A percentile compares a stretch with the other conserved stretches of the same genome.
Conservation (phyloP, 2,797 vertebrate species). For the Carapus acus region DNA sequence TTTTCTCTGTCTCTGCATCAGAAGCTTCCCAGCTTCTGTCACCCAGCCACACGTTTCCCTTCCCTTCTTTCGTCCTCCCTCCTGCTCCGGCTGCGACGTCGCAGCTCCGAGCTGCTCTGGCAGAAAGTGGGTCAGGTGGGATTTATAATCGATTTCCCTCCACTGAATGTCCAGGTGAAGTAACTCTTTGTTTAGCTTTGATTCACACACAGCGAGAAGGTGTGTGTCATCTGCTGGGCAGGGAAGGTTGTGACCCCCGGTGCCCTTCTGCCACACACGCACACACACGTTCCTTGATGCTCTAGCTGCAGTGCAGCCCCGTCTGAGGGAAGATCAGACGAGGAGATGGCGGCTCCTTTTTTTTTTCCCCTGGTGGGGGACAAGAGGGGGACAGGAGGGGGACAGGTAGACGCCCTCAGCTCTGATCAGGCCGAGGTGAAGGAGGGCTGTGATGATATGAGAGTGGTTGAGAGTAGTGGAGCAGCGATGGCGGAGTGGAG, state of each 20-base stretch:
- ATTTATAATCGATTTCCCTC: slow-evolving; percentile 20
- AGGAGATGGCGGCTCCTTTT: slow-evolving; percentile 50
- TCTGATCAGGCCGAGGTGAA: slow-evolving; percentile 53
- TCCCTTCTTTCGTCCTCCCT: slow-evolving; percentile 12
- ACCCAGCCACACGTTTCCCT: slow-evolving; percentile 13
- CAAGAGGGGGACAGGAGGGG: slow-evolving; percentile 43
- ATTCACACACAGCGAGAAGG: slow-evolving; percentile 30
- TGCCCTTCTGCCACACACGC: too few species aligned
- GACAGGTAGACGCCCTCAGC: slow-evolving; percentile 46
- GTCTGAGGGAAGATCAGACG: slow-evolving; percentile 47
- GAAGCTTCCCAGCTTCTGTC: slow-evolving; percentile 3
- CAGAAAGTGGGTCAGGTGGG: slow-evolving; percentile 23
- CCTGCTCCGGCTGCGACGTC: slow-evolving; percentile 14
- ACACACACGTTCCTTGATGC: too few species aligned
- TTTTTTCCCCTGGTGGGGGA: slow-evolving; percentile 57
- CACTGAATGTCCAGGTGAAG: slow-evolving; percentile 22
- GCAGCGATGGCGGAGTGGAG: too few species aligned
- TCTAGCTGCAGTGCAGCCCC: slow-evolving; percentile 30
- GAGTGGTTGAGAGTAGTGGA: too few species aligned
- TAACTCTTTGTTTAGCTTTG: slow-evolving; percentile 27
- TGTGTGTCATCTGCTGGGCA: slow-evolving; percentile 16
- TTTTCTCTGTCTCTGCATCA: slow-evolving; percentile 5
- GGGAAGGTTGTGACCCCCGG: slow-evolving; percentile 25
- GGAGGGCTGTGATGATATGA: slow-evolving; percentile 43
- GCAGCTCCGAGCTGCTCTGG: slow-evolving; percentile 4